A percentile compares a stretch with the other conserved stretches of the same genome.
Conservation (phyloP, 2,797 vertebrate genomes). For the Myioborus miniatus region DNA sequence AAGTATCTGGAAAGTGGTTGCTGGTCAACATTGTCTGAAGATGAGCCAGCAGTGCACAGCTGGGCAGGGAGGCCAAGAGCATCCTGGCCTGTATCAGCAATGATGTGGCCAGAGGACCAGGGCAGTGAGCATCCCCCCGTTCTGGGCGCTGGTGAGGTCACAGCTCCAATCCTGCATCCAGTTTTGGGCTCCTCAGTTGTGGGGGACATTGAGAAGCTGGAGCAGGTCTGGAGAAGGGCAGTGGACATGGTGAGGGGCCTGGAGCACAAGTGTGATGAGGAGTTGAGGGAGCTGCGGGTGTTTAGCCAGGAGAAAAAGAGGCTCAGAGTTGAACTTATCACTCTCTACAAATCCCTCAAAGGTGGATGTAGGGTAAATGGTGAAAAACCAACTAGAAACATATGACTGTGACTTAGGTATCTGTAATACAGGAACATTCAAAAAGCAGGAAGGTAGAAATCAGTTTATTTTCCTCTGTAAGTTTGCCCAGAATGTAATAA, state of each 20-base stretch:
- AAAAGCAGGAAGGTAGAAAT: background rate
- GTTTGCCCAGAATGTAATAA: background rate
- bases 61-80: background rate
- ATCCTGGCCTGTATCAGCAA: background rate
- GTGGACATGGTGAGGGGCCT: background rate
- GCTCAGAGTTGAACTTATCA: fast-evolving
- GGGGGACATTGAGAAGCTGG: background rate
- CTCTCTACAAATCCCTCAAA: background rate
- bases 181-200: background rate
- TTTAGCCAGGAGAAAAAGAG: background rate
- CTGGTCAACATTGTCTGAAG: background rate
- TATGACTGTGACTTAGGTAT: background rate
- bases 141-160: background rate
- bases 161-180: background rate
- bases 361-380: fast-evolving
- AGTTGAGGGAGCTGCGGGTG: background rate
- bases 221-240: background rate
- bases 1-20: background rate
- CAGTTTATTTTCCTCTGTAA: background rate
- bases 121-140: background rate
- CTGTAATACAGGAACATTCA: background rate
- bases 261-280: background rate
- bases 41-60: background rate
- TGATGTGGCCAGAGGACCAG: background rate
- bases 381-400: background rate